Percentiles rank a stretch among this genome's conserved stretches.
Conservation (phyloP, 2,797 vertebrate genomes). For the Chrysocyon brachyurus region DNA sequence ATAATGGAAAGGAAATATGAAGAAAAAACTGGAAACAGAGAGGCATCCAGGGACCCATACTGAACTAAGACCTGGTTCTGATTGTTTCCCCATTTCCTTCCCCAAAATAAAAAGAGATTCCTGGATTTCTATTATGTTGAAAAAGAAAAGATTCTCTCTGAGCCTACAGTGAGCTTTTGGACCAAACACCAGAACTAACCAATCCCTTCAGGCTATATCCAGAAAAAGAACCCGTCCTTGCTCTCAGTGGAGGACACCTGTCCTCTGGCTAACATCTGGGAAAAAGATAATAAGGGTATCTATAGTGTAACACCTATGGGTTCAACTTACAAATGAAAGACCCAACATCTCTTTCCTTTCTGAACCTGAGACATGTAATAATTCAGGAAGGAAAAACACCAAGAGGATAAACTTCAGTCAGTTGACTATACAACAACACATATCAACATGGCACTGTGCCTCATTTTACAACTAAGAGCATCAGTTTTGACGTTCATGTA, state of each 20-base stretch:
- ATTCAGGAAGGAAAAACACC: neutral
- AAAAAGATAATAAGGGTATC: neutral
- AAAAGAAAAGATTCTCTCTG: neutral
- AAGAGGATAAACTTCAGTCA: neutral
- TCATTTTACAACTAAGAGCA: neutral
- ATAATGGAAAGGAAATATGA: neutral
- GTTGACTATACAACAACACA: neutral
- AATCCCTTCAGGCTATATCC: neutral
- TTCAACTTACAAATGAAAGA: neutral
- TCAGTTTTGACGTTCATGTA: conserved; percentile 2
- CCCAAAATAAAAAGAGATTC: neutral
- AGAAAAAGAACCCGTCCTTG: neutral
- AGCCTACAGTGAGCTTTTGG: neutral
- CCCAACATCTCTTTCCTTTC: neutral
- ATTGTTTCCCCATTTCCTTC: neutral
- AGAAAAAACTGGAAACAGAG: neutral
- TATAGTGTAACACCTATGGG: neutral
- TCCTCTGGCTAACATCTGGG: neutral
- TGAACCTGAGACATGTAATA: conserved; percentile 33
- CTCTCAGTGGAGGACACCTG: neutral
- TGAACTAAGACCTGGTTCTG: neutral
- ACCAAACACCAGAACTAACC: neutral
- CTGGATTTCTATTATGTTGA: neutral
- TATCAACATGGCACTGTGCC: neutral
- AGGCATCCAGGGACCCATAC: neutral